Evolutionary conservation across 2,888 invertebrate species (phyloP), one percentile per base, ranked within the genome.

Genomic region (Ophioninae sp.): DNA sequence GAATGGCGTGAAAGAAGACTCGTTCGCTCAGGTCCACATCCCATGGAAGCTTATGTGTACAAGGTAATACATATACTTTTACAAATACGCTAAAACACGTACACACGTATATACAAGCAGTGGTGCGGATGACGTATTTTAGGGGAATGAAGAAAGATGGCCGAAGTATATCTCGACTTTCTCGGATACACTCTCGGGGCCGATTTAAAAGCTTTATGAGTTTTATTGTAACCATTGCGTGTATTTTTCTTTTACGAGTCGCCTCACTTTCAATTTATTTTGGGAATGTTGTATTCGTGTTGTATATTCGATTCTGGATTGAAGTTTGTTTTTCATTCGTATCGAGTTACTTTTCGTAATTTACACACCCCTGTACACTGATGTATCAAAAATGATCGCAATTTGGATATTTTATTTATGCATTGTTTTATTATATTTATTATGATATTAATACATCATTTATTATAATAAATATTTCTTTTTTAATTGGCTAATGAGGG

Each of bases 81-180:
- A 30, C 20, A 65, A 70, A 50, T 62, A 56, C 57, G 17, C 57
- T 44, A 17, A 20, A 7, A 41, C 61, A 61, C 44, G 62, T 44
- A 65, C 62, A 44, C 65, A 70, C 77, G 62, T 41, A 61, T 50
- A 68, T 67, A 64, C 30, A 65, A 20, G 20, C 30, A 73, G 37
- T 21, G 57, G 23, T 69, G 70, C 56, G 70, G 7, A 64, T 83
- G 73, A 77, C 80, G 76, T 80, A 83, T 83, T 81, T 79, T 76
- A 57, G 65, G 78, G 81, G 81, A 68, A 81, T 74, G 81, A 78
- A 83, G 78, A 83, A 83, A 76, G 59, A 83, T 83, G 83, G 83
- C 81, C 65, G 74, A 78, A 70, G 61, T 81, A 68, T 65, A 69
- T 77, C 69, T 70, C 56, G 74, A 59, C 69, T 75, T 41, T 23